These are phyloP conservation scores for Epicampocera succincta DNA, from an alignment of 2,888 invertebrate species.

Conservation along the genomic window DNA sequence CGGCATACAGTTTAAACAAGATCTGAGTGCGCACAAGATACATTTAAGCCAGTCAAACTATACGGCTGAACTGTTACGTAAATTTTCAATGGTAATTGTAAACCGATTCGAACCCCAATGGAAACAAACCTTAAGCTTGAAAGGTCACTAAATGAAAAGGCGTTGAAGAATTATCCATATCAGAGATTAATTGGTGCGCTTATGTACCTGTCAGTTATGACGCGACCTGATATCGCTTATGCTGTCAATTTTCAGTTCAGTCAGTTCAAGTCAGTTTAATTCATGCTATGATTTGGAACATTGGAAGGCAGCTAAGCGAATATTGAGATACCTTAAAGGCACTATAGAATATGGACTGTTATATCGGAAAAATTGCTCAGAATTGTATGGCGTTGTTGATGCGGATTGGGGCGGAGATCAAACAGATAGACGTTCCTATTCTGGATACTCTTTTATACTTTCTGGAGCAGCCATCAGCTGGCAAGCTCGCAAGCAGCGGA, in stretches of 20 bases:
- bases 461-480: constrained; percentile 12
- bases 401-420: constrained; percentile 12
- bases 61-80: constrained; percentile 42
- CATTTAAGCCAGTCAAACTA: constrained; percentile 40
- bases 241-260: no score
- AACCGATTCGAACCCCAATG: constrained; percentile 52
- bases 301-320: constrained; percentile 11
- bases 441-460: constrained; percentile 16
- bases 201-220: neutral
- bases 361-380: neutral
- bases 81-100: constrained; percentile 58
- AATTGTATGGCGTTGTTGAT: neutral
- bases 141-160: constrained; percentile 1
- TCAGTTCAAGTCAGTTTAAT: constrained; percentile 18
- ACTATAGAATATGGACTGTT: neutral
- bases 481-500: constrained; percentile 19
- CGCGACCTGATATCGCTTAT: neutral
- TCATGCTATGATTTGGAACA: neutral
- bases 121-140: constrained; percentile 43
- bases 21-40: constrained; percentile 24
- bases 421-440: neutral
- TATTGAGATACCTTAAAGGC: constrained; percentile 7
- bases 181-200: neutral
- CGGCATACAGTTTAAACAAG: constrained; percentile 59
- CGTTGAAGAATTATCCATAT: neutral